These are phyloP conservation scores for Argyrosomus regius DNA, from an alignment of 2,797 vertebrate genomes.

Conservation along the genomic window DNA sequence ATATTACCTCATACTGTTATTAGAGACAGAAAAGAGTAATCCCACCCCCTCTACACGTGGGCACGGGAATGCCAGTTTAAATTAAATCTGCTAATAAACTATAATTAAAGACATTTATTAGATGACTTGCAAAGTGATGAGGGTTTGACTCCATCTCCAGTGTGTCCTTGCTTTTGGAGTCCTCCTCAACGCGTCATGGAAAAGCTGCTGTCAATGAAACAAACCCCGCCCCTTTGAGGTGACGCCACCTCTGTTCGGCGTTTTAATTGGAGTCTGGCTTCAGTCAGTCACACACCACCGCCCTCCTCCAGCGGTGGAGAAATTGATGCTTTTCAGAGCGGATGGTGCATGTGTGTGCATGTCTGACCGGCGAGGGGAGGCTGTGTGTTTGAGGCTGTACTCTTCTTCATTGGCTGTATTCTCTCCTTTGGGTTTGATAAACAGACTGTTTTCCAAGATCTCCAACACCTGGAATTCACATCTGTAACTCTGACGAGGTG, in stretches of 20 bases:
- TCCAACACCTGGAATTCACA: slow-evolving; percentile 39
- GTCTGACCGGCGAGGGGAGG: slow-evolving; percentile 5
- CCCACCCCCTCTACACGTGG: not conserved
- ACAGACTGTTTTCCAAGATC: not conserved
- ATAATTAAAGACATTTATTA: not conserved
- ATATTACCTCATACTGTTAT: not conserved
- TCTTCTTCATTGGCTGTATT: not conserved
- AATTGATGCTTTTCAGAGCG: slow-evolving; percentile 42
- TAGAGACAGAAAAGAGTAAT: not conserved
- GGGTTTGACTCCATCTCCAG: not conserved
- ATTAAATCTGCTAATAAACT: not conserved
- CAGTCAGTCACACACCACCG: slow-evolving; percentile 27
- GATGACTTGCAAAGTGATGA: not conserved
- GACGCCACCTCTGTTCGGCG: not conserved
- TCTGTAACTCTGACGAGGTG: slow-evolving; percentile 67
- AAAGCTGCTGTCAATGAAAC: slow-evolving; percentile 47
- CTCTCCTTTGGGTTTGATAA: not conserved
- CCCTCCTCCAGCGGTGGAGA: slow-evolving; percentile 54
- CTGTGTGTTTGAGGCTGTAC: not conserved
- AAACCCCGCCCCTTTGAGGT: slow-evolving; percentile 41
- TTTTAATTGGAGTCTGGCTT: slow-evolving; percentile 56
- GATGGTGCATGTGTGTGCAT: slow-evolving; percentile 56
- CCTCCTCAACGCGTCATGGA: slow-evolving; percentile 61
- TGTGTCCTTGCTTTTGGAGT: slow-evolving; percentile 43
- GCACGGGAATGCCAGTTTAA: not conserved